A percentile compares a stretch with the other conserved stretches of the same genome.
These are phyloP conservation scores for Cairina moschata DNA, from an alignment of 2,113 vertebrate species.

Conservation along the genomic window DNA sequence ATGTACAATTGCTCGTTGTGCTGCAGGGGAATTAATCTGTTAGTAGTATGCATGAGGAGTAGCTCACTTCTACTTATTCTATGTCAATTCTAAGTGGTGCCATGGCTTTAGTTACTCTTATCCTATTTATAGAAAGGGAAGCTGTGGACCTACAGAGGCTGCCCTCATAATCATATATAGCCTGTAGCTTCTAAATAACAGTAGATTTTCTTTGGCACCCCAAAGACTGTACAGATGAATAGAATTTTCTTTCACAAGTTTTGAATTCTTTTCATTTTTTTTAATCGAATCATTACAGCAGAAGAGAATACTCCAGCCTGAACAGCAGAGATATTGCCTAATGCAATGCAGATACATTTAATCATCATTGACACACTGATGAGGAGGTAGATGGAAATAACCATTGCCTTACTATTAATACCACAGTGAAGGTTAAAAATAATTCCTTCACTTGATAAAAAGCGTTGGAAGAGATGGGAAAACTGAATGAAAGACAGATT, in stretches of 20 bases:
- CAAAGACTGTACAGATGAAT: not conserved
- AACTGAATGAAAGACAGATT: not conserved
- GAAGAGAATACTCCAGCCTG: not conserved
- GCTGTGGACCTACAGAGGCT: not conserved
- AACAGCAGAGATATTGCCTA: not conserved
- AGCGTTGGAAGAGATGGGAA: not conserved
- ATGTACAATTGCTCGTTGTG: not conserved
- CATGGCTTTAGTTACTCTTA: not conserved
- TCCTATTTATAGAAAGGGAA: not conserved
- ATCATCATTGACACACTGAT: conserved; percentile 21
- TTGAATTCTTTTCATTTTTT: not conserved
- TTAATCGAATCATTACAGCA: not conserved
- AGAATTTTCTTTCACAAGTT: not conserved
- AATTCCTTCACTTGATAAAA: conserved; percentile 8
- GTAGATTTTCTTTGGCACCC: not conserved
- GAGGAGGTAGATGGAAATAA: conserved; percentile 43
- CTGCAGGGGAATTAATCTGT: not conserved
- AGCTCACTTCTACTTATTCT: not conserved
- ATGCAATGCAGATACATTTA: conserved; percentile 1
- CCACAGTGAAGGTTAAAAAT: conserved; percentile 27
- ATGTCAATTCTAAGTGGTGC: not conserved
- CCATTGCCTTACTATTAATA: conserved; percentile 46
- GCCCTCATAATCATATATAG: not conserved
- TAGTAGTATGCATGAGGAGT: not conserved
- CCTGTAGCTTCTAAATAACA: not conserved